These are phyloP conservation scores for Pteropus alecto DNA, from an alignment of 2,113 vertebrate genomes.

Conservation along the genomic window DNA sequence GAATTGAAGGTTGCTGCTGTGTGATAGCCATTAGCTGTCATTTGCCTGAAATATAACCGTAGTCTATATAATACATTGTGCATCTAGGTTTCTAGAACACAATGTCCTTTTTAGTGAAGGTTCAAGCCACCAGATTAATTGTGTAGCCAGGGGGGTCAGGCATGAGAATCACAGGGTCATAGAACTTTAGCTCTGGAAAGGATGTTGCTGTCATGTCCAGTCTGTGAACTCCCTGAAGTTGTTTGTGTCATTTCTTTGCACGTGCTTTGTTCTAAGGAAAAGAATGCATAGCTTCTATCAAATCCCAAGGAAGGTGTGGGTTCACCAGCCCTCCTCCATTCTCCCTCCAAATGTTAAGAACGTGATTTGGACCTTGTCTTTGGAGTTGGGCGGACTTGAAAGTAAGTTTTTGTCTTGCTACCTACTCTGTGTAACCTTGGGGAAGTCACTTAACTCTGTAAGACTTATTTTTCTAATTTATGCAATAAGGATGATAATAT, in stretches of 20 bases:
- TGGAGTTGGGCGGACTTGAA: not conserved
- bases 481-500: not conserved
- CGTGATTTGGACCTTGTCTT: not conserved
- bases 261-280: not conserved
- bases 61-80: not conserved
- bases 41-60: not conserved
- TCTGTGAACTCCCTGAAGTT: not conserved
- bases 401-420: not conserved
- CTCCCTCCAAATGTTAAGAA: not conserved
- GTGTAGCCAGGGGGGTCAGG: not conserved
- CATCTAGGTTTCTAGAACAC: not conserved
- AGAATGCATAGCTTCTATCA: not conserved
- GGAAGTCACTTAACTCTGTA: not conserved
- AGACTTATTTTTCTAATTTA: not conserved
- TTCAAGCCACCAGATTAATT: not conserved
- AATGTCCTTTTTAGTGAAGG: not conserved
- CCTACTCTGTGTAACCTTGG: not conserved
- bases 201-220: not conserved
- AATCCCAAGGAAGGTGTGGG: not conserved
- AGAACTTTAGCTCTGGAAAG: not conserved
- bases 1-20: constrained; percentile 40
- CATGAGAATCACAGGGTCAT: not conserved
- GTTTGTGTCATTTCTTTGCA: not conserved
- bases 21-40: constrained; percentile 30
- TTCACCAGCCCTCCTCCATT: not conserved